Conservation (phyloP, 2,113 vertebrate species). For the Vulpes vulpes region DNA sequence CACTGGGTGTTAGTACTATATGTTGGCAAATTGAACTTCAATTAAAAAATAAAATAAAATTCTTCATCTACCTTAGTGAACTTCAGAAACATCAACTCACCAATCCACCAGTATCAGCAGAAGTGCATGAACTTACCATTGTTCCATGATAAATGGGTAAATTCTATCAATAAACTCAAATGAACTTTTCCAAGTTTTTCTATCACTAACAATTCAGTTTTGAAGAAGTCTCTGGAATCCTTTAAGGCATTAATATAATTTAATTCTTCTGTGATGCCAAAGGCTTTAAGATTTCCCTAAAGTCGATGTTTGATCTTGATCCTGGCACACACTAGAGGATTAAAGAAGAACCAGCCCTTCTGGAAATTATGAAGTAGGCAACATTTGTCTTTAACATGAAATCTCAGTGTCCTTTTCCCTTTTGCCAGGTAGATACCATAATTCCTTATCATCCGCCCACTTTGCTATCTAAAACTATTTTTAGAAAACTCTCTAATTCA, state of each 20-base stretch:
- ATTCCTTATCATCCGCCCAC: background rate
- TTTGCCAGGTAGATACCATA: constrained; percentile 15
- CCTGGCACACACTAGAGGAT: constrained; percentile 28
- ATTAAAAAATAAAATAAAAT: too few relatives aligned
- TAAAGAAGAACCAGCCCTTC: constrained; percentile 37
- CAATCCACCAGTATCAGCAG: background rate
- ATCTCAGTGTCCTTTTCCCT: constrained; percentile 20
- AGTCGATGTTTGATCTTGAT: constrained; percentile 65
- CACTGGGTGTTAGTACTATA: too few relatives aligned
- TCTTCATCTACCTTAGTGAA: background rate
- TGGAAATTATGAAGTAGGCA: constrained; percentile 49
- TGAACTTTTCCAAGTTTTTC: constrained; percentile 50
- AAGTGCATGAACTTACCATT: background rate
- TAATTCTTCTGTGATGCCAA: constrained; percentile 61
- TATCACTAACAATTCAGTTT: constrained; percentile 29
- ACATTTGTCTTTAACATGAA: constrained; percentile 45
- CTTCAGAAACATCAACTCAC: constrained; percentile 44
- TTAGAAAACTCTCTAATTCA: constrained; percentile 70
- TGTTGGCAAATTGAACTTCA: too few relatives aligned
- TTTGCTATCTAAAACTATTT: constrained; percentile 57
- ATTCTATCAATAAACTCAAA: constrained; percentile 33
- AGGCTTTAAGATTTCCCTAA: constrained; percentile 57
- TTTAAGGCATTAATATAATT: constrained; percentile 62
- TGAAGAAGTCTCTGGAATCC: constrained; percentile 28
- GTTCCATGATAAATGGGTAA: background rate